Percentiles rank a stretch among this genome's conserved stretches.
Evolutionary conservation across 2,888 invertebrate genomes (phyloP).

Genomic region (Laspeyria flexula): DNA sequence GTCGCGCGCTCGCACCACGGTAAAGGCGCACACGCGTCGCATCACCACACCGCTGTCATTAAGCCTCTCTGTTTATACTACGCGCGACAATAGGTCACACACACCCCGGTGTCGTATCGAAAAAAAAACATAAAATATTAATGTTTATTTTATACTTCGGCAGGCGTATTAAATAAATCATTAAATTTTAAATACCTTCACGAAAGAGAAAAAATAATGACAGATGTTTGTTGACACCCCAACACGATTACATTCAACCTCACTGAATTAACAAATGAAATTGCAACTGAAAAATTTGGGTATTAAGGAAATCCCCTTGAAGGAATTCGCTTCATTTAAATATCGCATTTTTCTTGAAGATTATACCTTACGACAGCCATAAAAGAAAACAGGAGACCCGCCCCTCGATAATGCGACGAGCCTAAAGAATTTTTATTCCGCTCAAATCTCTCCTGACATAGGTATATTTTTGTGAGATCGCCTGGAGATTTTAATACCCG

Average conservation of each 20-base stretch:
- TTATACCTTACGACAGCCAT: conserved; percentile 86
- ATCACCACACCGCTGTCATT: conserved; percentile 62
- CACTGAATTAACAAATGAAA: conserved; percentile 75
- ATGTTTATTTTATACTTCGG: conserved; percentile 3
- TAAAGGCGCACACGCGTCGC: conserved; percentile 48
- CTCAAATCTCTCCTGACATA: conserved; percentile 85
- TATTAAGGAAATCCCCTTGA: conserved; percentile 74
- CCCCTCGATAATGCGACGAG: conserved; percentile 84
- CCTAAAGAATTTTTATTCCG: conserved; percentile 84
- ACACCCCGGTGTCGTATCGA: conserved; percentile 62
- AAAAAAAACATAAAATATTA: conserved; percentile 41
- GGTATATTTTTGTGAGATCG: conserved; percentile 84
- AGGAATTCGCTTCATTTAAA: conserved; percentile 85
- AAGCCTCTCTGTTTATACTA: conserved; percentile 73
- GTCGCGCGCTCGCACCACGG: conserved; percentile 19
- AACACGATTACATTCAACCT: conserved; percentile 56
- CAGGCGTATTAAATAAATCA: not conserved
- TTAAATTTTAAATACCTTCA: not conserved
- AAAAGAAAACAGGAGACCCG: conserved; percentile 84
- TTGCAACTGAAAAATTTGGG: conserved; percentile 74
- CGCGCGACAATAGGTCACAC: conserved; percentile 57
- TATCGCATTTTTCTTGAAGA: conserved; percentile 86
- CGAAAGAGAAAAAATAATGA: conserved; percentile 41
- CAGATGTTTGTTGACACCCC: conserved; percentile 52
- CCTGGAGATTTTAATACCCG: conserved; percentile 83